Conservation (phyloP, 23 tunicate genomes). For the Ascidia mentula region DNA sequence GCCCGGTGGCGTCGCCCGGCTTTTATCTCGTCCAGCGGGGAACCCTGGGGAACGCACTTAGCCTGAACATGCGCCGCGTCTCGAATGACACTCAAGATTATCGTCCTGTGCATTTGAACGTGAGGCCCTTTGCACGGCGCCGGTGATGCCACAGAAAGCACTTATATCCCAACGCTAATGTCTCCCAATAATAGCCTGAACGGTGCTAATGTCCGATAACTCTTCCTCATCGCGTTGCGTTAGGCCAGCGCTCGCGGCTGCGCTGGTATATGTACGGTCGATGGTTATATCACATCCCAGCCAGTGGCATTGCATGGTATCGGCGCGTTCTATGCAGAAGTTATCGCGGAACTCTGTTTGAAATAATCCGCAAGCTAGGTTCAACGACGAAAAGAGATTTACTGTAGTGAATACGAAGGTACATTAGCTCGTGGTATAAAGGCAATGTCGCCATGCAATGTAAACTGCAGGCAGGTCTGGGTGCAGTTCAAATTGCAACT, state of each 20-base stretch:
- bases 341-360: not conserved
- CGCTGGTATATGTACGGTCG: too few relatives aligned
- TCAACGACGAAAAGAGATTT: not conserved
- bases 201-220: slow-evolving; percentile 13
- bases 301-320: not conserved
- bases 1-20: not conserved
- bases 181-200: slow-evolving; percentile 12
- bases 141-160: slow-evolving; percentile 2
- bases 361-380: not conserved
- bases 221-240: slow-evolving; percentile 1
- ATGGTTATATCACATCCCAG: not conserved
- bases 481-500: too few relatives aligned
- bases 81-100: slow-evolving; percentile 7
- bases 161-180: slow-evolving; percentile 8
- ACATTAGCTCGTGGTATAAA: too few relatives aligned
- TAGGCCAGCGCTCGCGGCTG: not conserved
- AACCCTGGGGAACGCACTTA: slow-evolving; percentile 8
- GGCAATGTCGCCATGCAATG: too few relatives aligned
- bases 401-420: not conserved
- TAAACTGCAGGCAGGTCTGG: too few relatives aligned
- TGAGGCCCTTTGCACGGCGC: not conserved
- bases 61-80: not conserved
- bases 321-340: not conserved
- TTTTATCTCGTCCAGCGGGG: slow-evolving; percentile 4
- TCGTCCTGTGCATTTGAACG: slow-evolving; percentile 1